Conservation (phyloP, 2,888 invertebrate genomes). For the Trachelus tabidus region DNA sequence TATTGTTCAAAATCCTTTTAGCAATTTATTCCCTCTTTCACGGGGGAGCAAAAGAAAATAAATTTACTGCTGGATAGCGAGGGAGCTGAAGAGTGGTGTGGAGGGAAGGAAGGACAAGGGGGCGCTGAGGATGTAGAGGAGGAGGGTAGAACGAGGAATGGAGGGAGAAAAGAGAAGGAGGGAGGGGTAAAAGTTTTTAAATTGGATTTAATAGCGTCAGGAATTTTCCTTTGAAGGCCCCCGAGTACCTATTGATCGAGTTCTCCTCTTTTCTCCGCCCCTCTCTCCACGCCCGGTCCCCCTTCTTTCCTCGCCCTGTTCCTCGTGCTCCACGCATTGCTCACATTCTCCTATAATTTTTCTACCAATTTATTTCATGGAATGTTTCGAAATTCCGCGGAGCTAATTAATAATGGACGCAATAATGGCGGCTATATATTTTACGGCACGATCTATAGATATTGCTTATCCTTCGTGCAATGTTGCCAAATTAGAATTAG, state of each 20-base stretch:
- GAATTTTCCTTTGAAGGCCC: constrained; percentile 63
- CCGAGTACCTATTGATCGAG: constrained; percentile 56
- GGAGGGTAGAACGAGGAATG: constrained; percentile 16
- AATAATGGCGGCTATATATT: neutral
- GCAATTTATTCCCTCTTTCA: constrained; percentile 49
- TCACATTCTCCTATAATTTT: neutral
- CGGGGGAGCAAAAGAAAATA: constrained; percentile 48
- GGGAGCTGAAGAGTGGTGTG: constrained; percentile 13
- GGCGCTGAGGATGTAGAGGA: neutral
- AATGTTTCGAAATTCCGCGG: neutral
- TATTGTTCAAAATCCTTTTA: constrained; percentile 57
- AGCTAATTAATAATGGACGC: neutral
- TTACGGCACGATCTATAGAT: neutral
- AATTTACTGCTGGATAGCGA: constrained; percentile 43
- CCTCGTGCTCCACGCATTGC: constrained; percentile 14
- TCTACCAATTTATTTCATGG: neutral
- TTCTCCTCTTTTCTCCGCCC: constrained; percentile 21
- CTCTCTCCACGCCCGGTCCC: constrained; percentile 11
- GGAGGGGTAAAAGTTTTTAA: constrained; percentile 60
- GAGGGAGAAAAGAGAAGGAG: constrained; percentile 31
- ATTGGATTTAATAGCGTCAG: constrained; percentile 64
- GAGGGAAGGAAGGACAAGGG: constrained; percentile 19
- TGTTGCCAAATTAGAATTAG: neutral
- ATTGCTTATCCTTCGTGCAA: neutral
- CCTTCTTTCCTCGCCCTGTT: constrained; percentile 34